Percentiles rank a stretch among this genome's conserved stretches.
phyloP scores from a whole-genome alignment of 1,140 invertebrate genomes.

The Panagrolaimus sp. region DNA sequence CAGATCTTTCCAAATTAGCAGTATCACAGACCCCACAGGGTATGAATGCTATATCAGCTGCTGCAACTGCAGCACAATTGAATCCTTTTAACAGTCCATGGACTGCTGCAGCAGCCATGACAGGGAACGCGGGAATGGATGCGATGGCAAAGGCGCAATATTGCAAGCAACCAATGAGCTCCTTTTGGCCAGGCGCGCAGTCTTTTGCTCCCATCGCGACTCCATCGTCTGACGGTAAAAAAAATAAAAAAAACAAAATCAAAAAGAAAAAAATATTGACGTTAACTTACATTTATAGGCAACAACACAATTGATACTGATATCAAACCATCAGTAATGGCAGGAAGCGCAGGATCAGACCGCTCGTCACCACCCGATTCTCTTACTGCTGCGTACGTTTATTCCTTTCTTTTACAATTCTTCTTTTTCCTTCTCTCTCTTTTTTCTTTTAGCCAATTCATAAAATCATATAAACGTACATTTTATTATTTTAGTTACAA shows the following conservation, averaged over 20 bases:
- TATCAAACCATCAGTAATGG: not conserved
- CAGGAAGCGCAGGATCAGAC: constrained; percentile 4
- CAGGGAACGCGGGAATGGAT: constrained; percentile 6
- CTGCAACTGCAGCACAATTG: not conserved
- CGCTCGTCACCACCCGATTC: constrained; percentile 7
- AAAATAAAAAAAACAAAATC: not conserved
- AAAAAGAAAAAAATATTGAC: constrained; percentile 10
- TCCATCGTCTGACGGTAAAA: constrained; percentile 10
- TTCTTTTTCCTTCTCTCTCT: too few relatives aligned
- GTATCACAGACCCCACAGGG: not conserved
- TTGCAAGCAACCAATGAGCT: constrained; percentile 13
- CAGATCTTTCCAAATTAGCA: constrained; percentile 4
- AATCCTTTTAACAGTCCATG: constrained; percentile 7
- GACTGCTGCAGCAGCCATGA: constrained; percentile 1
- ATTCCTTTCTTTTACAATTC: too few relatives aligned
- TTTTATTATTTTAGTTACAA: constrained; percentile 11
- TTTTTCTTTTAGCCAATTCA: not conserved
- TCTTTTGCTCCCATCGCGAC: not conserved
- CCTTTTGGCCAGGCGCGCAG: constrained; percentile 13
- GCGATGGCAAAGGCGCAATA: constrained; percentile 13
- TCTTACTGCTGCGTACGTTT: constrained; percentile 7
- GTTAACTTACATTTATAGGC: not conserved
- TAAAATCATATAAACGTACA: not conserved
- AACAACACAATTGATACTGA: not conserved
- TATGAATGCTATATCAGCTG: too few relatives aligned